Conservation (phyloP, 2,888 invertebrate species). For the Stenodera caucasica region DNA sequence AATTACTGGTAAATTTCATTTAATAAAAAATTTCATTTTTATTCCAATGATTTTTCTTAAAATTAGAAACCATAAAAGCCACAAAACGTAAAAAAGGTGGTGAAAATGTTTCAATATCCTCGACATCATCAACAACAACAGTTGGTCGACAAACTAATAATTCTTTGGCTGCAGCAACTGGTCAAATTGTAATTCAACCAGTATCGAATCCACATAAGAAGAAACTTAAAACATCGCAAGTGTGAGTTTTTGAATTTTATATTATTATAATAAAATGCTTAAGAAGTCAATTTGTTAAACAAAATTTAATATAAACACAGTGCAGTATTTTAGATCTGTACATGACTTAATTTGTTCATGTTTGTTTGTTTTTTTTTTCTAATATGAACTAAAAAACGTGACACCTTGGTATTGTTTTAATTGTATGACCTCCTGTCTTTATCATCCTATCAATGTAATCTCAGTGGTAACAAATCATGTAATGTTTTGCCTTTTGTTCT, state of each 20-base stretch:
- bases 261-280: neutral
- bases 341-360: neutral
- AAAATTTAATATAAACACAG: conserved; percentile 13
- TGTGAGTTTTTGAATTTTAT: conserved; percentile 57
- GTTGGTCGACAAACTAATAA: conserved; percentile 83
- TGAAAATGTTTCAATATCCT: conserved; percentile 16
- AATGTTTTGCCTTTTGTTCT: neutral
- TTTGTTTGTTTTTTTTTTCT: conserved; percentile 8
- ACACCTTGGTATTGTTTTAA: conserved; percentile 5
- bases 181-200: conserved; percentile 76
- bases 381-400: neutral
- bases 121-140: conserved; percentile 43
- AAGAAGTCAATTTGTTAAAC: too few relatives aligned
- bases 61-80: conserved; percentile 9
- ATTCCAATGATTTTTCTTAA: neutral
- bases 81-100: conserved; percentile 22
- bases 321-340: conserved; percentile 1
- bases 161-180: conserved; percentile 80
- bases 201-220: conserved; percentile 54
- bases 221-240: conserved; percentile 69
- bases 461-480: neutral
- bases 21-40: neutral
- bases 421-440: neutral
- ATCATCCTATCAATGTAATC: neutral
- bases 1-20: conserved; percentile 26